Conservation (phyloP, 2,888 invertebrate genomes). For the Leptinotarsa rubiginosa region DNA sequence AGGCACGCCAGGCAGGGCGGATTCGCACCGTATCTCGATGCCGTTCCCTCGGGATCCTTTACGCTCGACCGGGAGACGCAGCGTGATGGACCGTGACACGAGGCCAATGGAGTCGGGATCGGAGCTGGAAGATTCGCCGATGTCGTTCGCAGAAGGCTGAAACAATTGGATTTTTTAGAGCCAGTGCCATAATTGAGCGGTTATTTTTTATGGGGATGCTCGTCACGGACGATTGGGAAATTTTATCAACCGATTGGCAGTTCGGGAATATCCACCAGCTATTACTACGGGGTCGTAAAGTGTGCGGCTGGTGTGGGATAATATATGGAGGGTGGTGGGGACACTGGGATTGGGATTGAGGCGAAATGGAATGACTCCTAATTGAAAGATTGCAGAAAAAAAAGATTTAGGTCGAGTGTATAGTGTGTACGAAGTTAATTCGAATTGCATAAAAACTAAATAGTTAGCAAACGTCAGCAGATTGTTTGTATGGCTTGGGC, state of each 20-base stretch:
- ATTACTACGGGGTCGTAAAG: conserved; percentile 9
- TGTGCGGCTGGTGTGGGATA: background rate
- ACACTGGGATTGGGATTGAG: background rate
- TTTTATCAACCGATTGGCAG: conserved; percentile 12
- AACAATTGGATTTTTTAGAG: conserved; percentile 42
- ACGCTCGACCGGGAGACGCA: conserved; percentile 56
- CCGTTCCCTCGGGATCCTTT: conserved; percentile 55
- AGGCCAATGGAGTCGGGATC: conserved; percentile 55
- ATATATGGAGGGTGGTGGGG: background rate
- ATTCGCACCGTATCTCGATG: conserved; percentile 60
- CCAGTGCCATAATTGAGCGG: conserved; percentile 18
- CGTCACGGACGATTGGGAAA: conserved; percentile 4
- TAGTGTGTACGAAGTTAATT: too few relatives aligned
- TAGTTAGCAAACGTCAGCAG: too few relatives aligned
- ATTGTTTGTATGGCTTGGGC: too few relatives aligned
- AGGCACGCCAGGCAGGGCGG: conserved; percentile 60
- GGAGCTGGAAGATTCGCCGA: conserved; percentile 57
- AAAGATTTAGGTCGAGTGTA: too few relatives aligned
- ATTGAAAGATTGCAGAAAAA: background rate
- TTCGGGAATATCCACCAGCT: conserved; percentile 12
- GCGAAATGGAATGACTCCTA: background rate
- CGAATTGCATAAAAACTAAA: too few relatives aligned
- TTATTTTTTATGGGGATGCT: conserved; percentile 7
- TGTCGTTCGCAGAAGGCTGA: conserved; percentile 54
- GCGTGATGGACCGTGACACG: conserved; percentile 54